Conservation (phyloP, 2,113 vertebrate species). For the Mesembrinibis cayennensis region DNA sequence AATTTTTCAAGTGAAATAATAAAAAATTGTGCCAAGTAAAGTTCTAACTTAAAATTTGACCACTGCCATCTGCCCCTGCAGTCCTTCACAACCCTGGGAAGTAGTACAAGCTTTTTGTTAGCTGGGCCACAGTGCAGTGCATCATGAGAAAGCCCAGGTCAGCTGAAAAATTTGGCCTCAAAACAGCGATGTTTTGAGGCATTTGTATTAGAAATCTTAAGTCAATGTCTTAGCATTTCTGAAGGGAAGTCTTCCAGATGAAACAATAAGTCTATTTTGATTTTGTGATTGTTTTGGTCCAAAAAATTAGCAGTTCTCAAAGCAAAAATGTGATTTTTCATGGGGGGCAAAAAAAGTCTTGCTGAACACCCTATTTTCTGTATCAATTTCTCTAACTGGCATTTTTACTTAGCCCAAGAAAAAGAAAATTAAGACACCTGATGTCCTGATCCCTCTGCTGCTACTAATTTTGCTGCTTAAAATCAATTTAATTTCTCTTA, state of each 20-base stretch:
- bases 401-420: background rate
- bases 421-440: background rate
- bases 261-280: background rate
- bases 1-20: background rate
- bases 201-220: background rate
- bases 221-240: background rate
- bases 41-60: background rate
- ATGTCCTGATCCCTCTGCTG: background rate
- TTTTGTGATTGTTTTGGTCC: background rate
- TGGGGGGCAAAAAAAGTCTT: fast-evolving
- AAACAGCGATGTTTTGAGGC: background rate
- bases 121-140: too few species aligned
- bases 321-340: background rate
- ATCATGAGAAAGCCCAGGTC: background rate
- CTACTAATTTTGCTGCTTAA: background rate
- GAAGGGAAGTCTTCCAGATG: background rate
- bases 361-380: background rate
- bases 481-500: background rate
- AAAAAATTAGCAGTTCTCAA: background rate
- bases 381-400: background rate
- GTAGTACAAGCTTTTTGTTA: background rate
- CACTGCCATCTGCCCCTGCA: background rate
- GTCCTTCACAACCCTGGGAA: background rate
- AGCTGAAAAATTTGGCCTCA: background rate
- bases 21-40: background rate